Base-by-base conservation (phyloP, 2,797 vertebrate species). In the Alexandromys oeconomus region DNA sequence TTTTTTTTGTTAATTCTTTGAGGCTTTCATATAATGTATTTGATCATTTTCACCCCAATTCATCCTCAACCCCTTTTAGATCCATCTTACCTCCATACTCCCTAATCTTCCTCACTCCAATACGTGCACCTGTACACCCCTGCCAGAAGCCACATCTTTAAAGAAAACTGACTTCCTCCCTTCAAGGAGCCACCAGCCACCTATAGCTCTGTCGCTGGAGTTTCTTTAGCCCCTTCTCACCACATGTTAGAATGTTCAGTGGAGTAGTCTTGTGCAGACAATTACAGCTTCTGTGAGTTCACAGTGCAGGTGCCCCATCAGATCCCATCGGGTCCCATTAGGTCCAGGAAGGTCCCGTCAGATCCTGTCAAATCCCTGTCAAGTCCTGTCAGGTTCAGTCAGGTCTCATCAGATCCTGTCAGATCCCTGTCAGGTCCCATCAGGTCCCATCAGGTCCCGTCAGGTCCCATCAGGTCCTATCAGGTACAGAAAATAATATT, bases 291-390 rank as follows among this genome's bases (percentile, higher is more conserved):
- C 78, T 59, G 19, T 54, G 34, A 37, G 21, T 80, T n/a, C 8
- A 25, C 51, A 57, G 51, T 25, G 21, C 51, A 6, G 78, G 37
- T n/a, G 13, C 3, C 14, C 51, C 11, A 48, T 48, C 46, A 48
- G 46, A 48, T 48, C 46, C 46, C 1, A 8, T 48, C 10, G 10
- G 1, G 10, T 48, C 46, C 10, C 46, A 0, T 48, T 11, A 12
- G 2, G 51, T 51, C 14, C 3, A 0, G 0, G 2, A 3, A 14
- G 14, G 51, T 51, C 13, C 51, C 13, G 0, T 14, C 51, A 51
- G 48, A 51, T 51, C 13, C 13, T 51, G 48, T 51, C 48, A 14
- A 0, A 51, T 51, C 48, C 48, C 48, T 48, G 46, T 48, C 48
- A 48, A 12, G 48, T 12, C 48, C 48, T 12, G 48, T 48, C 11